Conservation (phyloP, 2,797 vertebrate genomes). For the Alfaro cultratus region DNA sequence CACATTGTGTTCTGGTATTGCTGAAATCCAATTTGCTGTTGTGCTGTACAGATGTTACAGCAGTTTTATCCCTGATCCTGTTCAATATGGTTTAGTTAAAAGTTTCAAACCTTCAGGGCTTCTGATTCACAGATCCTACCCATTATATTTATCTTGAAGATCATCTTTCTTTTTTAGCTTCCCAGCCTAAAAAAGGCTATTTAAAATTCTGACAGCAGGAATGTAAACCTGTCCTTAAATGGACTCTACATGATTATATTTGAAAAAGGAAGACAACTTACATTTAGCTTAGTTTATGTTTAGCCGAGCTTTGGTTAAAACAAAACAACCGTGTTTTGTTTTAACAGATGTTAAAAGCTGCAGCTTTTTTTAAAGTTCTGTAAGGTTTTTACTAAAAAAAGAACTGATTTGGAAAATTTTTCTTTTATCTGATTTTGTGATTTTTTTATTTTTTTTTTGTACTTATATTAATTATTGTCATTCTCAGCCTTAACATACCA, state of each 20-base stretch:
- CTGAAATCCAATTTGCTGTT: neutral
- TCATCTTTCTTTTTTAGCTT: neutral
- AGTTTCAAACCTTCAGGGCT: neutral
- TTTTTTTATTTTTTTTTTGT: too few relatives aligned
- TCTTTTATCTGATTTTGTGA: too few relatives aligned
- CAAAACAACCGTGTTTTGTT: too few relatives aligned
- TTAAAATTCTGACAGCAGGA: neutral
- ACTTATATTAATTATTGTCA: too few relatives aligned
- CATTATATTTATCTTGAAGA: neutral
- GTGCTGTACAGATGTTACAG: neutral
- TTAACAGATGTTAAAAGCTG: too few relatives aligned
- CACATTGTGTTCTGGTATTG: neutral
- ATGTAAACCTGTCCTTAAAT: neutral
- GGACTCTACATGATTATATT: neutral
- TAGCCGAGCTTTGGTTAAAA: too few relatives aligned
- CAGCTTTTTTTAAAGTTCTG: too few relatives aligned
- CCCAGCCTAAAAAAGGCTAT: neutral
- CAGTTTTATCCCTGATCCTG: neutral
- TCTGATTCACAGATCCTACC: neutral
- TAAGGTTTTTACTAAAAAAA: too few relatives aligned
- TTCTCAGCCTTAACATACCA: too few relatives aligned
- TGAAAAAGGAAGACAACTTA: neutral
- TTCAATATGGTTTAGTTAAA: neutral
- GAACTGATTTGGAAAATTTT: too few relatives aligned
- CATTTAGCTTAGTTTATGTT: neutral